Evolutionary conservation across 2,888 invertebrate species (phyloP).

Genomic region (Conops quadrifasciatus): DNA sequence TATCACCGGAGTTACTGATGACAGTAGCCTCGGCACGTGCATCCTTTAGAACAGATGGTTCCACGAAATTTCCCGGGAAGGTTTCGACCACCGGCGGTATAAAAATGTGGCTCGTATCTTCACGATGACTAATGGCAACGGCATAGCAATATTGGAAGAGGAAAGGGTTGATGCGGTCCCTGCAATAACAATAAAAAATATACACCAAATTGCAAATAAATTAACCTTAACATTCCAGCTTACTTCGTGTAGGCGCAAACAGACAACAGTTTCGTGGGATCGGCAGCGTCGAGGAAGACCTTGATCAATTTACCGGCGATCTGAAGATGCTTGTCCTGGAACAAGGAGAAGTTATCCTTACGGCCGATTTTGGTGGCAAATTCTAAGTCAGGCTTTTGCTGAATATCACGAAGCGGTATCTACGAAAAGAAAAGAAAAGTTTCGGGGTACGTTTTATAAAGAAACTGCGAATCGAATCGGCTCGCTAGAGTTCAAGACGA

Average conservation of each 20-base stretch:
- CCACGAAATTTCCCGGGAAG: constrained; percentile 85
- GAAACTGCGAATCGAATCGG: not conserved
- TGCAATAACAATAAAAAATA: constrained; percentile 47
- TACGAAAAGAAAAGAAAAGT: constrained; percentile 22
- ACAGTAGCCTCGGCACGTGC: constrained; percentile 76
- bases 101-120: constrained; percentile 66
- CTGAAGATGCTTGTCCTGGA: constrained; percentile 75
- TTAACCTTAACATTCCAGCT: too few relatives aligned
- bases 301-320: constrained; percentile 77
- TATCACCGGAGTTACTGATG: constrained; percentile 66
- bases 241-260: constrained; percentile 71
- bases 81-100: constrained; percentile 82
- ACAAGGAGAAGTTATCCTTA: constrained; percentile 73
- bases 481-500: too few relatives aligned
- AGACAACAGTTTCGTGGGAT: constrained; percentile 74
- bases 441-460: not conserved
- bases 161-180: constrained; percentile 79
- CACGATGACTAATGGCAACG: constrained; percentile 76
- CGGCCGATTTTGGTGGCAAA: constrained; percentile 54
- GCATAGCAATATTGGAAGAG: constrained; percentile 82
- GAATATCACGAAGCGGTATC: constrained; percentile 58
- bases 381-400: constrained; percentile 54
- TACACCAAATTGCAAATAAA: not conserved
- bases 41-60: constrained; percentile 74
- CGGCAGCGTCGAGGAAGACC: constrained; percentile 71